Base-by-base conservation (phyloP, 2,888 invertebrate genomes). In the Scaptomyza parva region DNA sequence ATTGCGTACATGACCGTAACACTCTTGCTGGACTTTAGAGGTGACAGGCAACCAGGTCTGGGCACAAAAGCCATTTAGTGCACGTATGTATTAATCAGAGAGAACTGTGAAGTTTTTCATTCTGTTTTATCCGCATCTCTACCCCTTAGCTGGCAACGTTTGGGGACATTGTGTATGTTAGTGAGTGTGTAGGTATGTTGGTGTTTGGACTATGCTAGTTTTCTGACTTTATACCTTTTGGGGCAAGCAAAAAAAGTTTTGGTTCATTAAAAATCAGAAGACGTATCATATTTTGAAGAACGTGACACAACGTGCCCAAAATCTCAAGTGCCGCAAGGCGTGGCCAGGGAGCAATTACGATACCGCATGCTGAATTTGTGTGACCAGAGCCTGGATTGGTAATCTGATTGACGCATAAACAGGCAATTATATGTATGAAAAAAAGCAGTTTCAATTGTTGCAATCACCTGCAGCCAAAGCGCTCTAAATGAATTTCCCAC, bases 251-350 rank as follows among this genome's bases (percentile, higher is more conserved):
- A 44, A 18, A 51, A 76, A 84, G 81, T 65, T 81, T 79, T 50
- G 70, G 66, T 88, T 87, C 89, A 89, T 87, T 88, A 89, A 88
- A 86, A 87, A 89, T 86, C 87, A 75, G 82, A 73, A 73, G 79
- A 70, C 88, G 89, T 87, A 82, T 86, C 86, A 89, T 87, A 84
- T 88, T 86, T 87, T 86, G 68, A 78, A 78, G 80, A 82, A 89
- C 87, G 84, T 86, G 84, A 89, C 81, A 76, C 68, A 74, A 88
- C 89, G 88, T 88, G 84, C 61, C 30, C 28, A 55, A 83, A 86
- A 82, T 88, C 59, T 66, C 54, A 73, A 78, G 53, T 48, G 44
- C 24, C 28, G 11, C 18, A 41, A 33, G 60, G 39, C 50, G 68
- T 48, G 60, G 52, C 61, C 35, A 14, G 35, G 57, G 58, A 53